Base-by-base conservation (phyloP, 1,140 invertebrate species). In the Drosophila burlai region DNA sequence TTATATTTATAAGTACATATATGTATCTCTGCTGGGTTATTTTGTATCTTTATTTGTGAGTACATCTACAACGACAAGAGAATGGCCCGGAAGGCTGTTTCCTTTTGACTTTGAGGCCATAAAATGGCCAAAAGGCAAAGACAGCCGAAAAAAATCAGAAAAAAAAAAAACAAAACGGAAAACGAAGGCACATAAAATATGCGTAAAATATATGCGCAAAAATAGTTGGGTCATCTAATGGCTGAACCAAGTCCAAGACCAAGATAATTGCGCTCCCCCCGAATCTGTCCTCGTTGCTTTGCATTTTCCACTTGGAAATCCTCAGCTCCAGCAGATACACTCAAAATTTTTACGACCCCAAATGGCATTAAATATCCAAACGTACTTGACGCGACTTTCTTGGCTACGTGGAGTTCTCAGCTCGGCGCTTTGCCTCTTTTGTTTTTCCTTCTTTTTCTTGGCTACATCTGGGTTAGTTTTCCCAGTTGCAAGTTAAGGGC, bases 211-310 rank as follows among this genome's bases (percentile, higher is more conserved):
- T 80, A 77, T 74, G 55, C 64, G 73, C 52, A 82, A 82, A 83
- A 86, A 86, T 89, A 87, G 81, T 89, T 81, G 72, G 84, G 81
- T 85, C 85, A 89, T 83, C 84, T 89, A 89, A 89, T 90, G 83
- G 85, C 81, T 84, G 72, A 84, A 79, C 69, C 84, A 84, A 90
- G 85, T 90, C 84, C 80, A 89, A 76, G 50, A 52, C 71, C 54
- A 73, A 79, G 85, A 89, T 89, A 89, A 89, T 89, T 89, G 84
- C 81, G 76, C 59, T 29, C 26, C 31, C 65, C 36, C 26, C 69
- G 61, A 89, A 75, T 75, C 78, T 81, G 84, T 89, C 68, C 72
- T 73, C 61, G 52, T 45, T 45, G 67, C 83, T 86, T 86, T 86
- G 83, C 76, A 72, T 80, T 87, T 76, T 74, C 64, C 63, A 68